Base-by-base conservation (phyloP, 2,888 invertebrate species). In the Drosophila mimetica region DNA sequence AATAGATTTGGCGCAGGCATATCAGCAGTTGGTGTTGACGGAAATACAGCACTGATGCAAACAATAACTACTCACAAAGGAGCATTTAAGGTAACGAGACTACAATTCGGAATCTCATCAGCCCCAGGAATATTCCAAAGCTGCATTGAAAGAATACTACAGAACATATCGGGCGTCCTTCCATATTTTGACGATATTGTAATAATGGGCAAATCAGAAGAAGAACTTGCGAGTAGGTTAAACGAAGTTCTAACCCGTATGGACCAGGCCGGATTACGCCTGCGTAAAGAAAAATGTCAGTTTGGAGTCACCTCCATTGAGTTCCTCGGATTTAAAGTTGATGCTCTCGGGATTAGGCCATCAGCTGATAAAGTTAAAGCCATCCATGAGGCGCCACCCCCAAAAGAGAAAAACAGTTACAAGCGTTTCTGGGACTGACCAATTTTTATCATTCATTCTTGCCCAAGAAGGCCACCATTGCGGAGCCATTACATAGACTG, bases 151-250 rank as follows among this genome's bases (percentile, higher is more conserved):
- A 34, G 4, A n/a, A 34, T 34, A 13, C 34, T 34, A 0, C n/a
- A 34, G n/a, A 34, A 34, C n/a, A 34, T 34, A 34, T 4, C n/a
- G 34, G 34, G n/a, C n/a, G n/a, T n/a, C n/a, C n/a, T 34, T n/a
- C 34, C 34, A n/a, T 34, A 34, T 34, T 34, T 34, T n/a, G 34
- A 34, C 34, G n/a, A 34, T n/a, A 34, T 34, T n/a, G n/a, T 34
- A n/a, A n/a, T 34, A n/a, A 34, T 34, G 34, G 13, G 6, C 1
- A n/a, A 34, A n/a, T 34, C n/a, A n/a, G 34, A 34, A 30, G 28
- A 30, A n/a, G 34, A 34, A n/a, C n/a, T n/a, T n/a, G n/a, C 34
- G n/a, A 13, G n/a, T n/a, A 34, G 34, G 4, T 13, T 34, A n/a
- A 34, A 14, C 14, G 14, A 36, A 30, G 28, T 30, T 30, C 28